Base-by-base conservation (phyloP, 2,888 invertebrate species). In the Lasius fuliginosus region DNA sequence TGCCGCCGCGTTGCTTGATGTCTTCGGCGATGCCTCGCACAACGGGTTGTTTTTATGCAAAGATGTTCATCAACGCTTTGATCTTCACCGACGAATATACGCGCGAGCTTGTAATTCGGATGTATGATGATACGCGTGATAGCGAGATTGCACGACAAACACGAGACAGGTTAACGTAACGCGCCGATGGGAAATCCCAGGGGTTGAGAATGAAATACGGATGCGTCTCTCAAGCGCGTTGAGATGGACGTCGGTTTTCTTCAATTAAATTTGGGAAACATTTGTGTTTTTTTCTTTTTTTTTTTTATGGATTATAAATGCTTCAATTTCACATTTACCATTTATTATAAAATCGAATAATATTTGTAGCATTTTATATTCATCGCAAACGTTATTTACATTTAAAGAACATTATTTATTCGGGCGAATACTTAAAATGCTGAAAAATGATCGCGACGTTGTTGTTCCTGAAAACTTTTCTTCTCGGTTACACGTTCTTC, bases 11-110 rank as follows among this genome's bases (percentile, higher is more conserved):
- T 74, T 36, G 75, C 79, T 81, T 81, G 79, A 81, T 81, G 79
- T 46, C 79, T 81, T 79, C 77, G 76, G 53, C 53, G 42, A 58
- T 58, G 71, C 79, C 33, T 33, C 36, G 60, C 56, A 53, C 53
- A 79, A 73, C 69, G 42, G 36, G 69, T 18, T 73, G 75, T 81
- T 81, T 81, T 81, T 81, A 81, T 81, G 74, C 79, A 73, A 73
- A 74, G 79, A 65, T 60, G 74, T 60, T 81, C 74, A 81, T 81
- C 79, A 81, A 46, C 36, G 74, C 79, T 81, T 81, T 81, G 74
- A 81, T 81, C 79, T 74, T 49, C 36, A 62, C 79, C 79, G 79
- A 56, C 79, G 40, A 73, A 53, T 27, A 60, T 46, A 71, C 12
- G 36, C 36, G 30, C 33, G 23, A 60, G 46, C 74, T 81, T 46